Base-by-base conservation (phyloP, 2,888 invertebrate genomes). In the Marasmarcha lunaedactyla region DNA sequence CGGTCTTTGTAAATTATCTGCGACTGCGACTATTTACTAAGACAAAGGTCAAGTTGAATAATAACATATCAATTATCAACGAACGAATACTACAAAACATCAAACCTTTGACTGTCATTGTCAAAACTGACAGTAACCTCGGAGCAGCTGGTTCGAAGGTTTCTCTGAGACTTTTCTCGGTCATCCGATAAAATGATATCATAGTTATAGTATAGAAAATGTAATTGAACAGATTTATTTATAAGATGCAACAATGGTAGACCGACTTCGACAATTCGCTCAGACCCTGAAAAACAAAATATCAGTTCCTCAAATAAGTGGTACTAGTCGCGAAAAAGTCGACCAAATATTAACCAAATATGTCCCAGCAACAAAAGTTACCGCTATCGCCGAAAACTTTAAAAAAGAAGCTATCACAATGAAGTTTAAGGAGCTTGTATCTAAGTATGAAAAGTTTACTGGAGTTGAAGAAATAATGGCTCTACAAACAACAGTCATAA, bases 381-480 rank as follows among this genome's bases (percentile, higher is more conserved):
- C 57, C 0, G 76, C 78, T 40, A 55, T 81, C 1, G 78, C 81
- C 1, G 77, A 79, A 38, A 77, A 59, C 43, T 65, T 83, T 5
- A 78, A 69, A 52, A 61, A 69, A 12, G 70, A 71, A 25, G 55
- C 63, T 5, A 47, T 83, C 1, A 51, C 67, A 0, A 57, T 54
- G 12, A 71, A 59, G 50, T 68, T 87, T 5, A 71, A 67, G 35
- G 83, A 86, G 37, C 47, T 88, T 38, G 85, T 88, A 35, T 62
- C 64, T 15, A 86, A 84, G 69, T 92, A 92, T 69, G 92, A 91
- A 57, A 88, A 89, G 55, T 83, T 91, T 39, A 90, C 93, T 4
- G 93, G 93, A 1, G 84, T 93, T 37, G 89, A 90, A 47, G 92
- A 93, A 67, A 92, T 94, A 2, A 87, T 89, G 77, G 78, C 85